A percentile compares a stretch with the other conserved stretches of the same genome.
phyloP scores from a whole-genome alignment of 2,797 vertebrate species.

The Oophaga sylvatica region DNA sequence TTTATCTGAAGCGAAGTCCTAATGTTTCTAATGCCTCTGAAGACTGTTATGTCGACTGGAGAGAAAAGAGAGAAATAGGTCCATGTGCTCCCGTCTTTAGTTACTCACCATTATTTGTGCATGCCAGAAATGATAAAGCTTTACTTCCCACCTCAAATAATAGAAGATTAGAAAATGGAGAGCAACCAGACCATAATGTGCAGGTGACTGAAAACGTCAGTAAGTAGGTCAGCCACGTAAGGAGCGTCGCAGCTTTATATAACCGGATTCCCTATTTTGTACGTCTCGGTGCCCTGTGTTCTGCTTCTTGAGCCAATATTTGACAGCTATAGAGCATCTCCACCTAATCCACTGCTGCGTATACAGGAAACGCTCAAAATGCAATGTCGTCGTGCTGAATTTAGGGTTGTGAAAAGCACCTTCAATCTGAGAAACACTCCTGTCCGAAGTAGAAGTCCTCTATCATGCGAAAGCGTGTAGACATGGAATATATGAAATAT shows the following conservation, averaged over 20 bases:
- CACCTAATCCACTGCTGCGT: not conserved
- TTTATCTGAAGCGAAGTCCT: too few species aligned
- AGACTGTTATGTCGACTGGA: not conserved
- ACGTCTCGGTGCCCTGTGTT: not conserved
- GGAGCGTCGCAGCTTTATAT: not conserved
- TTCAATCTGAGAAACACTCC: too few species aligned
- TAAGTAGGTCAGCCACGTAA: not conserved
- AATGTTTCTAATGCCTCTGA: not conserved
- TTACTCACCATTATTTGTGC: not conserved
- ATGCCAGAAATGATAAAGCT: not conserved
- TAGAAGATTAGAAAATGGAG: not conserved
- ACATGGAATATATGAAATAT: too few species aligned
- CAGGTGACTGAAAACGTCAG: not conserved
- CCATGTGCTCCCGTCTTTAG: not conserved
- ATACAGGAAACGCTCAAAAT: not conserved
- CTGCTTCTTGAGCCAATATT: not conserved
- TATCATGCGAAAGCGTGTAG: too few species aligned
- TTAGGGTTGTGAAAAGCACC: not conserved
- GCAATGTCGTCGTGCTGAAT: not conserved
- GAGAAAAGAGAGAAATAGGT: not conserved
- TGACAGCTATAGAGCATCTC: not conserved
- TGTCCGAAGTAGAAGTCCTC: too few species aligned
- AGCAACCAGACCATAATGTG: not conserved
- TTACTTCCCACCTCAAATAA: not conserved
- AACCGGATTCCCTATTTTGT: not conserved